Conservation (phyloP, 2,797 vertebrate genomes). For the Pangasius larnaudii region DNA sequence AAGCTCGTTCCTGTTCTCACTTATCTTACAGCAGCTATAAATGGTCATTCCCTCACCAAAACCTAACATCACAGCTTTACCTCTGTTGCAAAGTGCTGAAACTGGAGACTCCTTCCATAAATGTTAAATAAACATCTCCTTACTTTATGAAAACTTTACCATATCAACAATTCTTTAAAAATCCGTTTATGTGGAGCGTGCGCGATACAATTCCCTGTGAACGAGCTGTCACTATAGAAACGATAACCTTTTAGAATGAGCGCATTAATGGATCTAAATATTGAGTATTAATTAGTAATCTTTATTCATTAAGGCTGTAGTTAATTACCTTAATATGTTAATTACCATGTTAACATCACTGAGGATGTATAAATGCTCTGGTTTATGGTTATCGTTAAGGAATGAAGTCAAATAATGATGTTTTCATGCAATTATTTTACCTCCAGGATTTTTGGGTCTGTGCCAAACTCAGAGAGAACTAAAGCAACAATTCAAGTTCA, state of each 20-base stretch:
- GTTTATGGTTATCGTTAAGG: too few species aligned
- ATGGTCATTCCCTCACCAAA: too few species aligned
- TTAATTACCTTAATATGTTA: too few species aligned
- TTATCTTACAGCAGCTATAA: too few species aligned
- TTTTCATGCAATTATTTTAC: background rate
- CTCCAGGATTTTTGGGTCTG: background rate
- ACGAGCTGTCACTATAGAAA: background rate
- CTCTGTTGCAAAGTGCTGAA: background rate
- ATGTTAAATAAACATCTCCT: background rate
- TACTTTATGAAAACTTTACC: background rate
- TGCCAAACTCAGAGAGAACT: slow-evolving; percentile 9
- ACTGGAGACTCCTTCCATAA: background rate
- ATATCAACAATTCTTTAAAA: background rate
- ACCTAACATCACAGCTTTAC: background rate
- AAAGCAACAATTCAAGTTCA: slow-evolving; percentile 2
- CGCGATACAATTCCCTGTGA: background rate
- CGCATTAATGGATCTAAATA: too few species aligned
- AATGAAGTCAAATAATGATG: background rate
- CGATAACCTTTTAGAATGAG: background rate
- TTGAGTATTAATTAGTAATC: too few species aligned
- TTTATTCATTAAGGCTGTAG: too few species aligned
- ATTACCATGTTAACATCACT: background rate
- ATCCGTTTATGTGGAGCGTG: background rate
- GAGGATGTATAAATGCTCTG: background rate
- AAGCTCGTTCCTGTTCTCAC: too few species aligned